Conservation (phyloP, 2,113 vertebrate genomes). For the Acanthochromis polyacanthus region DNA sequence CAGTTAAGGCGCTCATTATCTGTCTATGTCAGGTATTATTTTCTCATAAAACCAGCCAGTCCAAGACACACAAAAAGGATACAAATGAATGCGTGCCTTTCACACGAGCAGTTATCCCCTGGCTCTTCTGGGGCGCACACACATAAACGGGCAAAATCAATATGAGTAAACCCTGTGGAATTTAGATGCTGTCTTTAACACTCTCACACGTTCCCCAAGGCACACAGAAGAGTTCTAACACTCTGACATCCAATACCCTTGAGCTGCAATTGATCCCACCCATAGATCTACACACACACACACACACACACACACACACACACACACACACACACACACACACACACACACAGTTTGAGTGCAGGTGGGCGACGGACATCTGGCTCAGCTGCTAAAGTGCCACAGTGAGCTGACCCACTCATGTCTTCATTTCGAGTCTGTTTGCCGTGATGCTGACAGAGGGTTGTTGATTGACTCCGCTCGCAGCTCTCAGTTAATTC, state of each 20-base stretch:
- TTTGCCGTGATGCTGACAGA: slow-evolving; percentile 24
- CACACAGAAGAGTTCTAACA: slow-evolving; percentile 38
- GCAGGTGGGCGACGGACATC: slow-evolving; percentile 68
- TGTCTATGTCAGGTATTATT: slow-evolving; percentile 15
- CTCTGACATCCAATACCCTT: slow-evolving; percentile 64
- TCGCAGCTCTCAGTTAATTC: not conserved
- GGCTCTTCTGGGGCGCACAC: not conserved
- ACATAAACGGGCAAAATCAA: slow-evolving; percentile 44
- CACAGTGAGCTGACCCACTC: slow-evolving; percentile 29
- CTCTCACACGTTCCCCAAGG: slow-evolving; percentile 57
- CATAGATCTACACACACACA: slow-evolving; percentile 13
- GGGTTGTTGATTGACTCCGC: not conserved
- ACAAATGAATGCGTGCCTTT: slow-evolving; percentile 3
- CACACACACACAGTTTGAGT: slow-evolving; percentile 14
- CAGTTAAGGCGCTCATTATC: slow-evolving; percentile 34
- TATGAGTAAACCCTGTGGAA: slow-evolving; percentile 42
- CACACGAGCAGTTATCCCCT: not conserved
- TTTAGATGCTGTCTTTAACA: slow-evolving; percentile 54
- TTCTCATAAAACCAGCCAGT: slow-evolving; percentile 28
- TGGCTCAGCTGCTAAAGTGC: slow-evolving; percentile 52
- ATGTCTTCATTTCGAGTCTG: slow-evolving; percentile 23
- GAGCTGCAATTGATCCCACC: slow-evolving; percentile 51
- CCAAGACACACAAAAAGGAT: slow-evolving; percentile 21
- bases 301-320: slow-evolving; percentile 30
- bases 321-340: slow-evolving; percentile 24